phyloP scores from a whole-genome alignment of 2,113 vertebrate genomes.

The Podiceps cristatus region DNA sequence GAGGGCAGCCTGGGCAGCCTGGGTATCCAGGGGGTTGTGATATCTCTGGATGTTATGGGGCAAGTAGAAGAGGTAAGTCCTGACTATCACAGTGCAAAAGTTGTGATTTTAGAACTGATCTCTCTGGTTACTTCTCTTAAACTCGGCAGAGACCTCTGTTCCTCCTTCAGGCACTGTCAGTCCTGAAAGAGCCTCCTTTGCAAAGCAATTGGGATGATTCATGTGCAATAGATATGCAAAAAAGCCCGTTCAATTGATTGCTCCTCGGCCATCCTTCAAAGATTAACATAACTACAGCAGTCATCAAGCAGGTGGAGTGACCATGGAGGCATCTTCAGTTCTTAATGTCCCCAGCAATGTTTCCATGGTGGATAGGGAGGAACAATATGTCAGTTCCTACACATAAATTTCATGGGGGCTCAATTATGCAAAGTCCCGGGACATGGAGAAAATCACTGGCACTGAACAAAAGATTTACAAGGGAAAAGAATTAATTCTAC shows the following conservation, averaged over 20 bases:
- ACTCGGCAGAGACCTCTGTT: background rate
- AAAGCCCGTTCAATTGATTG: background rate
- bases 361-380: background rate
- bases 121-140: background rate
- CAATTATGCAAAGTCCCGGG: background rate
- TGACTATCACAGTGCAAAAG: background rate
- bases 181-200: background rate
- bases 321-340: background rate
- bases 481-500: background rate
- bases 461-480: background rate
- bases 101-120: background rate
- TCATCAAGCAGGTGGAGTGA: background rate
- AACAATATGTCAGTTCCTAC: background rate
- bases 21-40: conserved; percentile 84
- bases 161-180: background rate
- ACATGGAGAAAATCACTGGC: background rate
- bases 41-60: conserved; percentile 77
- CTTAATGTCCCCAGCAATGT: background rate
- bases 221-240: rapidly evolving
- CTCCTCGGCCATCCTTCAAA: background rate
- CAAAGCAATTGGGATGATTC: background rate
- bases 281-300: background rate
- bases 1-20: conserved; percentile 81
- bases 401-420: background rate
- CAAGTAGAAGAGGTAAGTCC: conserved; percentile 51